These are phyloP conservation scores for Hesperia comma DNA, from an alignment of 2,888 invertebrate species.

Conservation along the genomic window DNA sequence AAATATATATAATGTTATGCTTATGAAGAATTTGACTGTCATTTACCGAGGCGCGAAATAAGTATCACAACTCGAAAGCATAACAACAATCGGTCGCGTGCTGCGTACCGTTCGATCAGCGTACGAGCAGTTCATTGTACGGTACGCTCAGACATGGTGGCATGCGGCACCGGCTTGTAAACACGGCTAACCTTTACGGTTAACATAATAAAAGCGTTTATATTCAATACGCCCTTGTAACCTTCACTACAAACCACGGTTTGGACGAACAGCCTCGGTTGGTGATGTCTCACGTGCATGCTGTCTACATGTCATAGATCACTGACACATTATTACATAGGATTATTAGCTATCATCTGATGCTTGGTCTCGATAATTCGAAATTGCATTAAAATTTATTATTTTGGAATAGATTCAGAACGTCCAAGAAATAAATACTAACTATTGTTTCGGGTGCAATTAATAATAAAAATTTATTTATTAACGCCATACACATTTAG, in stretches of 20 bases:
- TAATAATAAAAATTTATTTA: no score
- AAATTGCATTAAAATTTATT: no score
- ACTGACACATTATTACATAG: neutral
- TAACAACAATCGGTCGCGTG: neutral
- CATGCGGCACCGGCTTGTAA: neutral
- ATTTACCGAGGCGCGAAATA: no score
- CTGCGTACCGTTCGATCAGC: neutral
- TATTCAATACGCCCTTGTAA: slow-evolving; percentile 18
- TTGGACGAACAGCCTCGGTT: slow-evolving; percentile 11
- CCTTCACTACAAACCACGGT: neutral
- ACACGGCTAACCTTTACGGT: slow-evolving; percentile 6
- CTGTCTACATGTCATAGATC: neutral
- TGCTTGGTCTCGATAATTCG: no score
- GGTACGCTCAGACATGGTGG: neutral
- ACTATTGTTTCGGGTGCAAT: no score
- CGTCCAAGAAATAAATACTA: no score
- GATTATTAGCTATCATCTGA: no score
- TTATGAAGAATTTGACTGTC: neutral
- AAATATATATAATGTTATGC: no score
- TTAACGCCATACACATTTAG: no score
- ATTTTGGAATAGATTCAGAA: no score
- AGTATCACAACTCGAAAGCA: no score
- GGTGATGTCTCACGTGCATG: neutral
- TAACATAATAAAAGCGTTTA: slow-evolving; percentile 14
- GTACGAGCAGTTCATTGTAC: neutral